phyloP scores from a whole-genome alignment of 2,113 vertebrate genomes.

The Onychostruthus taczanowskii region DNA sequence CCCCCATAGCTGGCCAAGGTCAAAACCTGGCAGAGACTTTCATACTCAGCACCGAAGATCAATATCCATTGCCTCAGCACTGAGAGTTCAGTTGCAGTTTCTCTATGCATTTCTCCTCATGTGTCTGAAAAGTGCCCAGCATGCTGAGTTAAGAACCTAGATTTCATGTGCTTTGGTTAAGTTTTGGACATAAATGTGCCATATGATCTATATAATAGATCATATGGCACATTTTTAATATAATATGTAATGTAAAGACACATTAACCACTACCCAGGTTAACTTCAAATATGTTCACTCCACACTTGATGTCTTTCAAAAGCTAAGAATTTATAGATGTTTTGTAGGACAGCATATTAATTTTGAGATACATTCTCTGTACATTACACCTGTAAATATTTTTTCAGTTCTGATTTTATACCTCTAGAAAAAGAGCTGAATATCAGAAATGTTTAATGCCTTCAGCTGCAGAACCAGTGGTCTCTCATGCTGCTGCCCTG shows the following conservation, averaged over 20 bases:
- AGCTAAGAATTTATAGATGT: not conserved
- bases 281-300: not conserved
- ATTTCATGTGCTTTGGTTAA: not conserved
- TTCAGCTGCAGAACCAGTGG: not conserved
- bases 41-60: not conserved
- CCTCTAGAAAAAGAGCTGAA: not conserved
- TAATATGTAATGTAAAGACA: too few species aligned
- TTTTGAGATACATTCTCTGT: not conserved
- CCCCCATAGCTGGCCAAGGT: not conserved
- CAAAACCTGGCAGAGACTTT: not conserved
- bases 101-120: not conserved
- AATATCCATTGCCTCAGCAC: not conserved
- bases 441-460: not conserved
- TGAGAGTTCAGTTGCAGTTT: not conserved
- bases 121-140: not conserved
- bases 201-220: not conserved
- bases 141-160: not conserved
- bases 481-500: not conserved
- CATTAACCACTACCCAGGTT: not conserved
- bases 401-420: not conserved
- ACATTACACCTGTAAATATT: not conserved
- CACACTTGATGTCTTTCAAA: not conserved
- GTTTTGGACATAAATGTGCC: not conserved
- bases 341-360: not conserved
- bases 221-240: too few species aligned